Evolutionary conservation across 2,888 invertebrate species (phyloP).

Genomic region (Colostygia pectinataria): DNA sequence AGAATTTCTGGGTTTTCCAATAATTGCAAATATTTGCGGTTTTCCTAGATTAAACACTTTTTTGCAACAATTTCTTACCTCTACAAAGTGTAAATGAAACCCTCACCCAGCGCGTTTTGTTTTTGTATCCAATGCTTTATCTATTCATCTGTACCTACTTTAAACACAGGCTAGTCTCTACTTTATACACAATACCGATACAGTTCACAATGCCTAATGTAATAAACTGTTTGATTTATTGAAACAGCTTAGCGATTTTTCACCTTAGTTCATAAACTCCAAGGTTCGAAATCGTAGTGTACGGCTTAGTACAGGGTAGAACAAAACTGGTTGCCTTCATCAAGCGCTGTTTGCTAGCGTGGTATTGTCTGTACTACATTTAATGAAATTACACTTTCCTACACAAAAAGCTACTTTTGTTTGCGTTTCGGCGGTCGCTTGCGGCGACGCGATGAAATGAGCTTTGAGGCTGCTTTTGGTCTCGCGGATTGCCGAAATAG

Average conservation of each 20-base stretch:
- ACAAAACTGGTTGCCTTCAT: constrained; percentile 16
- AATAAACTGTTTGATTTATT: background rate
- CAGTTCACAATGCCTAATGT: constrained; percentile 6
- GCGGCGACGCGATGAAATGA: constrained; percentile 16
- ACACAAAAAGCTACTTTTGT: constrained; percentile 21
- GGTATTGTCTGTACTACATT: constrained; percentile 14
- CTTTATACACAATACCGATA: background rate
- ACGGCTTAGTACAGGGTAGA: background rate
- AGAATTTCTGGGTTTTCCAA: constrained; percentile 9
- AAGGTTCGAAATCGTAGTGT: constrained; percentile 3
- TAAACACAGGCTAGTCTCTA: constrained; percentile 2
- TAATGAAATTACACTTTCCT: constrained; percentile 20
- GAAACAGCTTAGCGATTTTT: background rate
- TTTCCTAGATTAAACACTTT: constrained; percentile 14
- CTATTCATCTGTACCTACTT: constrained; percentile 13
- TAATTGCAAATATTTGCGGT: constrained; percentile 3
- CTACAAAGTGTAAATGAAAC: constrained; percentile 18
- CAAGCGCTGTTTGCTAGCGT: constrained; percentile 18
- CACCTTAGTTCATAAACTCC: background rate
- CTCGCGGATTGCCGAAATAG: too few species aligned
- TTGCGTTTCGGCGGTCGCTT: constrained; percentile 11
- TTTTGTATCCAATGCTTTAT: constrained; percentile 12
- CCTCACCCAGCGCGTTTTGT: constrained; percentile 19
- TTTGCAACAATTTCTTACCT: constrained; percentile 3
- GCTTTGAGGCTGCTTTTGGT: constrained; percentile 5